Conservation (phyloP, 2,797 vertebrate genomes). For the Dermochelys coriacea region DNA sequence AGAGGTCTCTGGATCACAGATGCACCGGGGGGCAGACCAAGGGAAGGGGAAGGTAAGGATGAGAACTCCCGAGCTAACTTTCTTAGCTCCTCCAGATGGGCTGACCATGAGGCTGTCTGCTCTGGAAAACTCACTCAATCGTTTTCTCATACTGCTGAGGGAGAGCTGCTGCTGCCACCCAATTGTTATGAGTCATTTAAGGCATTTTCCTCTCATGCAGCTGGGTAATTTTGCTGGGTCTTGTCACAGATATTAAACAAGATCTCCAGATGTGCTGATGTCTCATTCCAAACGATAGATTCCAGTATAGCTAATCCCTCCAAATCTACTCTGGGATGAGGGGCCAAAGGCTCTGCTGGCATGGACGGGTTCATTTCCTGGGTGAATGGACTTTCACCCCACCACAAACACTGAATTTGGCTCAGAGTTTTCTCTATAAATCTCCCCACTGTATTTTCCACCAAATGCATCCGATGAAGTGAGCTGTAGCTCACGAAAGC, state of each 20-base stretch:
- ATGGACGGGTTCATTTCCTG: no score
- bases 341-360: no score
- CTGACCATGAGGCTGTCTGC: not conserved
- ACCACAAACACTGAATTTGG: not conserved
- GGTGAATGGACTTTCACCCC: no score
- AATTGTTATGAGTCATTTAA: not conserved
- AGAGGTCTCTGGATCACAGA: no score
- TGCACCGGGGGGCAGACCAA: not conserved
- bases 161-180: not conserved
- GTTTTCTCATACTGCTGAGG: constrained; percentile 17
- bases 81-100: not conserved
- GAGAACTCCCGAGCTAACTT: not conserved
- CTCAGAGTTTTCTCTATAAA: not conserved
- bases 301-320: not conserved
- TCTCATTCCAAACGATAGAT: not conserved
- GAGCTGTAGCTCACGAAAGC: no score
- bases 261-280: not conserved
- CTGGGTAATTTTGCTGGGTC: constrained; percentile 1
- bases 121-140: not conserved
- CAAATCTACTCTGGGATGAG: not conserved
- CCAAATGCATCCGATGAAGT: no score
- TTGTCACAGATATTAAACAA: not conserved
- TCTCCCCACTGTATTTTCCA: no score
- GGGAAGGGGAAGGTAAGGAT: not conserved
- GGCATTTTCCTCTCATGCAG: not conserved